Percentiles rank a stretch among this genome's conserved stretches.
Evolutionary conservation across 2,888 invertebrate species (phyloP).

Genomic region (Anorthoa munda): DNA sequence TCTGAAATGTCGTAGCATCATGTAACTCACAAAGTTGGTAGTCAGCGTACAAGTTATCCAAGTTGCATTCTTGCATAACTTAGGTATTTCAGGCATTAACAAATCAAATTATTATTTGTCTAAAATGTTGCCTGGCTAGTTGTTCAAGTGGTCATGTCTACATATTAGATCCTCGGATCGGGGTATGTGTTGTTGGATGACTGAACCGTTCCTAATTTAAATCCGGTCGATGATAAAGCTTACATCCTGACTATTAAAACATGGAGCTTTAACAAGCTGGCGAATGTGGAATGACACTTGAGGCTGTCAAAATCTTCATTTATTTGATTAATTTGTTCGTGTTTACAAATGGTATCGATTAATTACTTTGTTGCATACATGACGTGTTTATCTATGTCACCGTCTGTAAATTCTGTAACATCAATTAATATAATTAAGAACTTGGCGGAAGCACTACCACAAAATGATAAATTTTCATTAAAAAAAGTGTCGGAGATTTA

Average conservation of each 20-base stretch:
- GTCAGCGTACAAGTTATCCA: slow-evolving; percentile 45
- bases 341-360: not conserved
- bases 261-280: too few relatives aligned
- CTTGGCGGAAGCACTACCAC: not conserved
- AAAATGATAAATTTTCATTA: not conserved
- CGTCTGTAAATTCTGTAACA: not conserved
- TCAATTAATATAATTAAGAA: not conserved
- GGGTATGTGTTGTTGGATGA: not conserved
- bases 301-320: not conserved
- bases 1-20: slow-evolving; percentile 32
- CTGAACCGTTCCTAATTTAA: too few relatives aligned
- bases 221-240: too few relatives aligned
- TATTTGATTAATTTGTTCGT: not conserved
- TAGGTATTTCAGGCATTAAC: not conserved
- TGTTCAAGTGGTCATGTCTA: not conserved
- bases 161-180: not conserved
- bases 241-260: too few relatives aligned
- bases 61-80: slow-evolving; percentile 33
- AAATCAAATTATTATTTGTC: not conserved
- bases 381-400: not conserved
- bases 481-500: slow-evolving; percentile 20
- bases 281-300: not conserved
- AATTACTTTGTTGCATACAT: not conserved
- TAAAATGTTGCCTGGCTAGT: not conserved
- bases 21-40: not conserved